Conservation (phyloP, 2,113 vertebrate species). For the Phalacrocorax carbo region DNA sequence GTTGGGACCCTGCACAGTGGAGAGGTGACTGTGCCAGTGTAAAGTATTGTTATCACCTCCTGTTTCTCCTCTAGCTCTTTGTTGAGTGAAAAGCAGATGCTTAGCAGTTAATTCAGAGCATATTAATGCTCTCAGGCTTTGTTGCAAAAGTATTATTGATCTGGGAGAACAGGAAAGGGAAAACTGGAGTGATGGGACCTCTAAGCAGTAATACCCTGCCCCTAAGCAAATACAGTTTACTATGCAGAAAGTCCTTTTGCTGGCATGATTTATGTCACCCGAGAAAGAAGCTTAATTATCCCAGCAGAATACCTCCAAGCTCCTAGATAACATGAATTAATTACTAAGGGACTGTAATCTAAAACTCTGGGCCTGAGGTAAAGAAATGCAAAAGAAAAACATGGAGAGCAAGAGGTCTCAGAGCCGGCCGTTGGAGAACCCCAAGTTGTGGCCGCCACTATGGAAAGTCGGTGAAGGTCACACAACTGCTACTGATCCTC, state of each 20-base stretch:
- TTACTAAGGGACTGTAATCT: neutral
- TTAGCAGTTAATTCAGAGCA: neutral
- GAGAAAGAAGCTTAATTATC: neutral
- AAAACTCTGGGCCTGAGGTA: neutral
- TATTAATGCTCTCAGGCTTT: neutral
- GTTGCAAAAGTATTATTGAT: neutral
- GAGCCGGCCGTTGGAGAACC: neutral
- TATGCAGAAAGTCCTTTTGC: neutral
- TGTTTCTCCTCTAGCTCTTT: neutral
- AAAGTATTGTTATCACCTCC: neutral
- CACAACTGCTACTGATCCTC: neutral
- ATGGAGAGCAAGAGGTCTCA: neutral
- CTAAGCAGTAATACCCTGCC: neutral
- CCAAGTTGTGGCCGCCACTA: accelerated
- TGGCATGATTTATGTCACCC: neutral
- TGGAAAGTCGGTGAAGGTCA: neutral
- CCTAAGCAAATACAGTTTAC: neutral
- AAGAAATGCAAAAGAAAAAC: neutral
- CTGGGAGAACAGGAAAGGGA: neutral
- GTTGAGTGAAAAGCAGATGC: neutral
- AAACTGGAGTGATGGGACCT: neutral
- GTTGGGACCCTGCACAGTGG: accelerated
- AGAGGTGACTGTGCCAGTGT: neutral
- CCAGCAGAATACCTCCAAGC: neutral
- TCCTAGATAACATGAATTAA: neutral